phyloP scores from a whole-genome alignment of 2,797 vertebrate species.

The Meda fulgida region DNA sequence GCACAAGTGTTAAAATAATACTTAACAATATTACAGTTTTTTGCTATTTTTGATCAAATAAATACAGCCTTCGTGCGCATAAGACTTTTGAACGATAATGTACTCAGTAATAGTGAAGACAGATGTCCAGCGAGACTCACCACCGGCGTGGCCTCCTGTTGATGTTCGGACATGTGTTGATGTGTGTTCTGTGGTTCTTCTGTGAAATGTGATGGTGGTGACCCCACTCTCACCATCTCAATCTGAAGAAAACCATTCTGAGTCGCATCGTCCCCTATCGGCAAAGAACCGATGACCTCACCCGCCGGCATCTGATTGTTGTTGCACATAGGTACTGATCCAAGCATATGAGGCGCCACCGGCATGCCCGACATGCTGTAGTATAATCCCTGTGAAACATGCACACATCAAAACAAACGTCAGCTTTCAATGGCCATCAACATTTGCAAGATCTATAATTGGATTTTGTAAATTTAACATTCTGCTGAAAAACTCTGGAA shows the following conservation, averaged over 20 bases:
- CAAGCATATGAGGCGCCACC: slow-evolving; percentile 29
- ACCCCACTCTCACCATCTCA: slow-evolving; percentile 48
- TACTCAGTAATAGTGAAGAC: not conserved
- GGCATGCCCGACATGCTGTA: slow-evolving; percentile 41
- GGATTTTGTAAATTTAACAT: not conserved
- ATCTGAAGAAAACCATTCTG: slow-evolving; percentile 54
- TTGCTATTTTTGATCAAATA: not conserved
- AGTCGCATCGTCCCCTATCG: slow-evolving; percentile 36
- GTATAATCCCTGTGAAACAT: slow-evolving; percentile 34
- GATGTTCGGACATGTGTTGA: slow-evolving; percentile 1
- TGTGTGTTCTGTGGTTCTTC: slow-evolving; percentile 5
- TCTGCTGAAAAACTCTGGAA: not conserved
- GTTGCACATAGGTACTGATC: slow-evolving; percentile 11
- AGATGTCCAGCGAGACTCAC: slow-evolving; percentile 42
- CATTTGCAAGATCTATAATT: not conserved
- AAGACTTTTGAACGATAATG: no score
- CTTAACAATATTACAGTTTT: no score
- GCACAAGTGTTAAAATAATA: no score
- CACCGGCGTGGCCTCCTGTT: slow-evolving; percentile 41
- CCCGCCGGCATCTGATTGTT: not conserved
- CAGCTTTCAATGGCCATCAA: not conserved
- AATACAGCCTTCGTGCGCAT: not conserved
- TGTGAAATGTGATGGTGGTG: slow-evolving; percentile 17
- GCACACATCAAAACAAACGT: not conserved
- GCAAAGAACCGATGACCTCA: slow-evolving; percentile 18